Evolutionary conservation across 2,888 invertebrate genomes (phyloP), one percentile per base, ranked within the genome.

Genomic region (Ophion ventricosus): DNA sequence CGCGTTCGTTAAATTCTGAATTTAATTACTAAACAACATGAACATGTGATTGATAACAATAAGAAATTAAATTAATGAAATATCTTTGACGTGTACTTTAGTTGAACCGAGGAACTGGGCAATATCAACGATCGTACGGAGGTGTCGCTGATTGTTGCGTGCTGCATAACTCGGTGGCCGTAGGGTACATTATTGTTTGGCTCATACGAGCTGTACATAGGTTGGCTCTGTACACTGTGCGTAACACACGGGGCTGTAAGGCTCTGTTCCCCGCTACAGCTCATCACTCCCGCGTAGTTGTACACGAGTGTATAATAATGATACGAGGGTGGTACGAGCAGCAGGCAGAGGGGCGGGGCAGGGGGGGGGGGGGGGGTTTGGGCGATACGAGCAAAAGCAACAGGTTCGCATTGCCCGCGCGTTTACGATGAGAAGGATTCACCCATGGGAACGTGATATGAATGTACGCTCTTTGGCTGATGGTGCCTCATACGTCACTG

Each of bases 361-460:
- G 56, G 49, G 20, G 35, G 43, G 11, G 43, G 29, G 8, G 25
- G 25, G 80, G 29, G 64, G 40, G 59, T 59, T 25, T 40, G 40
- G 35, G 80, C 73, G 83, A 83, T 82, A 83, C 54, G 85, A 69
- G 64, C 66, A 59, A 64, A 80, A 74, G 85, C 84, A 84, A 84
- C 84, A 84, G 84, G 84, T 84, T 84, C 75, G 82, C 76, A 84
- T 84, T 84, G 75, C 82, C 49, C 14, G 49, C 49, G 79, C 84
- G 82, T 82, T 84, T 79, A 84, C 84, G 84, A 82, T 84, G 78
- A 84, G 79, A 63, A 79, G 79, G 79, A 82, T 82, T 82, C 82
- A 70, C 78, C 84, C 84, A 75, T 74, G 84, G 84, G 79, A 82
- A 84, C 82, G 75, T 74, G 81, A 67, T 64, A 66, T 79, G 79